Percentiles rank a stretch among this genome's conserved stretches.
Conservation (phyloP, 2,888 invertebrate genomes). For the Tiphia femorata region DNA sequence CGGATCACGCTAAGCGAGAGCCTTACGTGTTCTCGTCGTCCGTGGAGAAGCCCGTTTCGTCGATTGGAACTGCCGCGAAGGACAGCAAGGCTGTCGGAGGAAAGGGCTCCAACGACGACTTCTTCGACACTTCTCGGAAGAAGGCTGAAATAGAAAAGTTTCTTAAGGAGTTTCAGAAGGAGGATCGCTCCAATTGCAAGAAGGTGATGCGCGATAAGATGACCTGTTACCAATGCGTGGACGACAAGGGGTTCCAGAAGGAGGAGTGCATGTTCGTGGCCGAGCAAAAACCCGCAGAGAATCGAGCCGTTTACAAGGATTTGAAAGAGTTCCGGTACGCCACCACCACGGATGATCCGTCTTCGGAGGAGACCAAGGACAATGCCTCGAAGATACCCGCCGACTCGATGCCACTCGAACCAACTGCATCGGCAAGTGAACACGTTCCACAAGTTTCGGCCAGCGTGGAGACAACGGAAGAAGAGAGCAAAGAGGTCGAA, state of each 20-base stretch:
- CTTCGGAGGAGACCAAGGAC: constrained; percentile 62
- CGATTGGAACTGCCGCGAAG: too few relatives aligned
- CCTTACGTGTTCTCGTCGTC: too few relatives aligned
- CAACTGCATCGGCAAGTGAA: constrained; percentile 37
- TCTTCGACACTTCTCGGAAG: constrained; percentile 51
- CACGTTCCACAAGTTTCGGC: constrained; percentile 53
- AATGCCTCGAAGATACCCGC: too few relatives aligned
- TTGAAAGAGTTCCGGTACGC: constrained; percentile 70
- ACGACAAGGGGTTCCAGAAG: constrained; percentile 78
- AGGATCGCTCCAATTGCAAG: constrained; percentile 80
- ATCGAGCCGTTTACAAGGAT: constrained; percentile 78
- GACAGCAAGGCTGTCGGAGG: too few relatives aligned
- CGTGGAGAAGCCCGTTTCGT: too few relatives aligned
- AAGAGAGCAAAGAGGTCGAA: constrained; percentile 46
- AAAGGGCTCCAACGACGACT: too few relatives aligned
- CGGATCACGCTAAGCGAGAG: too few relatives aligned
- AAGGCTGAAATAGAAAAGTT: constrained; percentile 80
- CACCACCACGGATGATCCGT: constrained; percentile 10
- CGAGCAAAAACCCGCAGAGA: constrained; percentile 76
- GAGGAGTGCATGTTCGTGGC: constrained; percentile 86
- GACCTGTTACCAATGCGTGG: constrained; percentile 82
- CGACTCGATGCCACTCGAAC: constrained; percentile 24
- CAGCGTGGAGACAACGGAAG: constrained; percentile 1
- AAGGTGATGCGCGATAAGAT: constrained; percentile 80
- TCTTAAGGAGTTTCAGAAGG: constrained; percentile 80